Evolutionary conservation across 2,113 vertebrate genomes (phyloP), one percentile per base, ranked within the genome.

Genomic region (Dicaeum eximium): DNA sequence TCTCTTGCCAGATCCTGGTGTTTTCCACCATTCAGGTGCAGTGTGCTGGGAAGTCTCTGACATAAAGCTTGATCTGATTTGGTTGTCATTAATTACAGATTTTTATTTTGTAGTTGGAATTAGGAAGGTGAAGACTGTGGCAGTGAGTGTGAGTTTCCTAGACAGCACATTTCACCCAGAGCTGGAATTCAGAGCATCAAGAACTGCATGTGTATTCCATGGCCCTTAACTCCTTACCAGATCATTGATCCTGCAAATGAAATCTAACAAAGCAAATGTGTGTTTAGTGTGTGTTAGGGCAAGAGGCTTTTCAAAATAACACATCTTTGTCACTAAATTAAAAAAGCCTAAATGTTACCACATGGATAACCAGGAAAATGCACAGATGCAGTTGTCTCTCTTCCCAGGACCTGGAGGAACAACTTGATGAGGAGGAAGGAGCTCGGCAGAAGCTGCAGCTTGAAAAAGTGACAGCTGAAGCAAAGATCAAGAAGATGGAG

Each of bases 401-500:
- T 72, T 44, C 23, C 54, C 65, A 99, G 99, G 99, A 99, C 92
- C 98, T 99, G 56, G 99, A 99, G 93, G 99, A 99, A 30, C 99
- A 99, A 91, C 97, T 99, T 2, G 99, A 99, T 61, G 99, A 99
- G 95, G 99, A 99, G 83, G 99, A 99, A 80, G 99, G 99, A 48
- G 99, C 99, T 22, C 97, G 99, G 38, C 99, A 99, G 97, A 99
- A 99, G 93, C 97, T 99, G 27, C 99, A 99, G 97, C 97, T 99
- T 80, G 99, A 99, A 72, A 99, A 99, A 95, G 99, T 99, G 81
- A 99, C 99, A 0, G 99, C 99, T 8, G 99, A 99, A 92, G 98
- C 99, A 1, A 99, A 99, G 95, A 99, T 99, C 89, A 99, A 99
- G 96, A 99, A 99, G 97, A 99, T 99, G 98, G 99, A 99, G 78